Base-by-base conservation (phyloP, 1,140 invertebrate species). In the Pachypeltis micranthus region DNA sequence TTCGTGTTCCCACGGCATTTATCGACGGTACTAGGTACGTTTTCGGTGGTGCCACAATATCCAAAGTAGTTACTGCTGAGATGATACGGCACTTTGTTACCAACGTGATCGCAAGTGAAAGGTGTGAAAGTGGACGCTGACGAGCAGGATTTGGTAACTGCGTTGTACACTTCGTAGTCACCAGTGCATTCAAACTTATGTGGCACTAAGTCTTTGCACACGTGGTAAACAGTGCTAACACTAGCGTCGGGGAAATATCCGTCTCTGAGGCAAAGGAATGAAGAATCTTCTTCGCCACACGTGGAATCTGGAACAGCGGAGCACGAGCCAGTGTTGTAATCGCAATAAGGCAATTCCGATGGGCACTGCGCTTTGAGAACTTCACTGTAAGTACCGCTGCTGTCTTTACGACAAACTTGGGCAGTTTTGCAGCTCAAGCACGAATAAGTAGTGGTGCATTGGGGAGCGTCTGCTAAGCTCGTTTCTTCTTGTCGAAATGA, bases 211-310 rank as follows among this genome's bases (percentile, higher is more conserved):
- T 56, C 16, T 3, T 62, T 12, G 21, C 51, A 57, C 2, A 56
- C 28, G 47, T 59, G 39, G 56, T 62, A 65, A 21, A 24, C 14
- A 21, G 24, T 59, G 27, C 61, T 58, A 31, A 55, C 25, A 51
- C n/a, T 51, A 10, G 31, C 26, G 27, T 65, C 64, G 1, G 64
- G 64, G 24, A 47, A 65, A 21, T 44, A n/a, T 4, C 64, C 64
- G 29, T 65, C 39, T 12, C 14, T 16, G 29, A 65, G 27, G 54
- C 64, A 65, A 3, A 61, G 59, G 29, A 65, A 65, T n/a, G n/a
- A n/a, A 27, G 58, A 31, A 1, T 60, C 19, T 55, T 2, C 27
- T 23, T 26, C 2, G 1, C 47, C 55, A 23, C 55, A 62, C 14
- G 16, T 16, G 1, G 4, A 10, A 23, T 25, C 23, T 23, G 31